Percentiles rank a stretch among this genome's conserved stretches.
These are phyloP conservation scores for Drosophila anceps DNA, from an alignment of 2,888 invertebrate genomes.

Conservation along the genomic window DNA sequence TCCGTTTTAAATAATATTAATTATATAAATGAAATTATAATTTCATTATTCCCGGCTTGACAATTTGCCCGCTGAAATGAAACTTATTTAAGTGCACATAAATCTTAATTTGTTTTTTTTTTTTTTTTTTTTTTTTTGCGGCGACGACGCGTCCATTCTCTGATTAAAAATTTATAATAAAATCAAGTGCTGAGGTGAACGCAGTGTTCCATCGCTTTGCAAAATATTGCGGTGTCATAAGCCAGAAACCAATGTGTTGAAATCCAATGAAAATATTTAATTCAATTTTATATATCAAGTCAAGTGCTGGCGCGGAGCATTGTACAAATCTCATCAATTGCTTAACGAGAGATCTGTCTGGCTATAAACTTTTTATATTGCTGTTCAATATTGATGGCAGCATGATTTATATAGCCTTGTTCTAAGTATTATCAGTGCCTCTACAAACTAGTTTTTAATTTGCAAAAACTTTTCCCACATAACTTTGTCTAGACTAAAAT, in stretches of 20 bases:
- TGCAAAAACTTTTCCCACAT: not conserved
- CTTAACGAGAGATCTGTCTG: not conserved
- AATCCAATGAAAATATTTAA: conserved; percentile 7
- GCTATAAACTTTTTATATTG: not conserved
- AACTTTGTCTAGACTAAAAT: not conserved
- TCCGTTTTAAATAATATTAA: conserved; percentile 53
- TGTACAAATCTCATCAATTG: no score
- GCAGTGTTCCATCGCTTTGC: not conserved
- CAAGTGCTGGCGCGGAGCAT: not conserved
- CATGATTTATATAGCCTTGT: not conserved
- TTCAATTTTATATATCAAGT: conserved; percentile 1
- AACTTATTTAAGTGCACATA: conserved; percentile 65
- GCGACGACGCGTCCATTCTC: conserved; percentile 19
- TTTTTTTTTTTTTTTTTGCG: conserved; percentile 28
- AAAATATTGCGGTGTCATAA: not conserved
- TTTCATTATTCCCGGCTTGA: conserved; percentile 64
- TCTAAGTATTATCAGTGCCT: not conserved
- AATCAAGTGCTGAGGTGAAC: conserved; percentile 5
- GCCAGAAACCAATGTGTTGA: conserved; percentile 2
- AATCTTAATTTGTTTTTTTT: conserved; percentile 60
- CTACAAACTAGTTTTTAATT: not conserved
- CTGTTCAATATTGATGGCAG: not conserved
- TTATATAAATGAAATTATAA: conserved; percentile 54
- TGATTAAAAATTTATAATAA: conserved; percentile 35
- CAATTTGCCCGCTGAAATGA: conserved; percentile 56